Evolutionary conservation across 2,888 invertebrate genomes (phyloP).

Genomic region (Lepidocyrtinus sp.): DNA sequence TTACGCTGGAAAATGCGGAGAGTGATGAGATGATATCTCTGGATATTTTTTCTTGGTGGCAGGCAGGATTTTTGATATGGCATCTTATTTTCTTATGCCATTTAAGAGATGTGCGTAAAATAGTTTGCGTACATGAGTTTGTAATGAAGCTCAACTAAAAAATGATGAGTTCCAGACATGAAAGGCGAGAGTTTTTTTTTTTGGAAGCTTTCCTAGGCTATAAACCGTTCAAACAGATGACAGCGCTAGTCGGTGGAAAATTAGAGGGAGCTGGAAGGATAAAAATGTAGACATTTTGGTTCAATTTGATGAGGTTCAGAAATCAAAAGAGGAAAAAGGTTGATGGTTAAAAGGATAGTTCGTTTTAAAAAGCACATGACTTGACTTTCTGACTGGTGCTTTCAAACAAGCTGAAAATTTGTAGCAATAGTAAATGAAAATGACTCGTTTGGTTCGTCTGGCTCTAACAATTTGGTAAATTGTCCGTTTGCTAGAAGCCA

Average conservation of each 20-base stretch:
- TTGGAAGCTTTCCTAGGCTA: neutral
- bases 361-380: neutral
- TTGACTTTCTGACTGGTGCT: neutral
- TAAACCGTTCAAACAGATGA: neutral
- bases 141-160: constrained; percentile 26
- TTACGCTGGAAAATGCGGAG: neutral
- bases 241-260: neutral
- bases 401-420: neutral
- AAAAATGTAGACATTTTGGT: neutral
- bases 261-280: neutral
- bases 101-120: neutral
- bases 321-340: neutral
- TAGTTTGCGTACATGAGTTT: neutral
- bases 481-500: neutral
- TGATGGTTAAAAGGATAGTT: neutral
- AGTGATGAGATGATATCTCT: neutral
- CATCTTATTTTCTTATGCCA: neutral
- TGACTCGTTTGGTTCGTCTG: neutral
- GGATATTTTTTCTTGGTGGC: neutral
- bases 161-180: constrained; percentile 31
- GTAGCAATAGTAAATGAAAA: neutral
- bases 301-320: neutral
- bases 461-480: neutral
- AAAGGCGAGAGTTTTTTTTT: neutral
- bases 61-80: constrained; percentile 6